Evolutionary conservation across 1,140 invertebrate species (phyloP).

Genomic region (Chironomus tepperi): DNA sequence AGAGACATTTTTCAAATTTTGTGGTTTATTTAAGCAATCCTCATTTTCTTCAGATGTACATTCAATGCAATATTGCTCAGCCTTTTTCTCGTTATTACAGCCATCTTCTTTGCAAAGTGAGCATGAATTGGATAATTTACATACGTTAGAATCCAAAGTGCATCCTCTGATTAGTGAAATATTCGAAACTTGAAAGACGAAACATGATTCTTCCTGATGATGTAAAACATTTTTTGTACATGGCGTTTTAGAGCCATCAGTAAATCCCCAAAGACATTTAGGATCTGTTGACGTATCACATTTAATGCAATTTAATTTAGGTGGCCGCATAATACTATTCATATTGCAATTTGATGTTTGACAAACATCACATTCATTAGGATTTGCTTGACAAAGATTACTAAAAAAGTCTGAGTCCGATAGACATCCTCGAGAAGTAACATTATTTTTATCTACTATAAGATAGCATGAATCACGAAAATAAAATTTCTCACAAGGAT

Average conservation of each 20-base stretch:
- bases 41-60: not conserved
- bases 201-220: not conserved
- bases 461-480: not conserved
- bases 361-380: not conserved
- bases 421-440: not conserved
- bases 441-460: not conserved
- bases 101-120: not conserved
- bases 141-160: not conserved
- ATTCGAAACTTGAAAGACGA: not conserved
- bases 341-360: not conserved
- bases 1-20: not conserved
- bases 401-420: not conserved
- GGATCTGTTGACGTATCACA: not conserved
- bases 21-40: not conserved
- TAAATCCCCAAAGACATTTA: not conserved
- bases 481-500: not conserved
- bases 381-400: not conserved
- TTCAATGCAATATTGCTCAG: not conserved
- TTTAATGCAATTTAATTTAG: not conserved
- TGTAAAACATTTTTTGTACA: not conserved
- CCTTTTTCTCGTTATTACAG: not conserved
- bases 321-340: not conserved
- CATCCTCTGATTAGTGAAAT: not conserved
- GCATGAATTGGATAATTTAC: not conserved
- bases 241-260: not conserved